phyloP scores from a whole-genome alignment of 2,888 invertebrate genomes.

The Nomada flava region DNA sequence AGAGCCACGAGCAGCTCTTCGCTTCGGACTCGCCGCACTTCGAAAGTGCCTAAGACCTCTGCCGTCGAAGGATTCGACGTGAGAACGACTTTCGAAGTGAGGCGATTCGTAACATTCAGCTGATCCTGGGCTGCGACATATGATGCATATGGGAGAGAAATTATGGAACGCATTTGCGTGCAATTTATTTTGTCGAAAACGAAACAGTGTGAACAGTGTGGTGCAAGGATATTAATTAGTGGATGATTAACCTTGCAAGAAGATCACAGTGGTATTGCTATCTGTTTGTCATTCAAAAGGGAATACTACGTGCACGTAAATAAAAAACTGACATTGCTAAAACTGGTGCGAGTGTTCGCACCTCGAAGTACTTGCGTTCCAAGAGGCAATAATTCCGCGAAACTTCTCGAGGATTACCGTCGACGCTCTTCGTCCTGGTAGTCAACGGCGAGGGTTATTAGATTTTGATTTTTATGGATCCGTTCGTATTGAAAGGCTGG shows the following conservation, averaged over 20 bases:
- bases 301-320: not conserved
- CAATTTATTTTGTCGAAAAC: too few relatives aligned
- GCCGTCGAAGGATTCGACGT: constrained; percentile 26
- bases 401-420: constrained; percentile 17
- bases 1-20: constrained; percentile 6
- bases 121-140: too few relatives aligned
- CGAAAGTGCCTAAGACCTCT: constrained; percentile 48
- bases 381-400: constrained; percentile 13
- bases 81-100: constrained; percentile 74
- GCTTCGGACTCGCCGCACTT: constrained; percentile 1
- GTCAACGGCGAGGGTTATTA: constrained; percentile 28
- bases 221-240: too few relatives aligned
- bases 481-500: not conserved
- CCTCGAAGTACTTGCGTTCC: not conserved
- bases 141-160: too few relatives aligned
- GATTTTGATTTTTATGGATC: constrained; percentile 26
- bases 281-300: too few relatives aligned
- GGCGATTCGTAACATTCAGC: constrained; percentile 57
- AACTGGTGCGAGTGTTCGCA: not conserved
- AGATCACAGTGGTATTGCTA: too few relatives aligned
- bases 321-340: not conserved
- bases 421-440: not conserved
- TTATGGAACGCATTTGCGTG: too few relatives aligned
- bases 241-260: too few relatives aligned
- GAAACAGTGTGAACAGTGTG: too few relatives aligned